These are phyloP conservation scores for Aplidium turbinatum DNA, from an alignment of 23 tunicate genomes.

Conservation along the genomic window DNA sequence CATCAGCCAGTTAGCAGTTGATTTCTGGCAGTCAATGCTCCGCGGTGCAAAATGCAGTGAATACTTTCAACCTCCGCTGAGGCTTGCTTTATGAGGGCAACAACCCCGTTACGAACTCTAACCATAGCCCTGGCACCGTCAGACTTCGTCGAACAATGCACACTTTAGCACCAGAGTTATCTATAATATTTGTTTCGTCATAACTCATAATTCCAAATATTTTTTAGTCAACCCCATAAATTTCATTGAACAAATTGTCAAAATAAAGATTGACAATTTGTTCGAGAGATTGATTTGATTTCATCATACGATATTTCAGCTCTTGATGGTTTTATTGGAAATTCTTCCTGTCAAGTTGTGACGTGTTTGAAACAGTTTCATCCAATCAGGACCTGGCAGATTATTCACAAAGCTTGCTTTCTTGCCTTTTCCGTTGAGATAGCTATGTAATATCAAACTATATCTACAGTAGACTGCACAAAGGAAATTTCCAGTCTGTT, in stretches of 20 bases:
- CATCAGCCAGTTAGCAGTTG: conserved; percentile 37
- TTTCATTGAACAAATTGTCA: conserved; percentile 5
- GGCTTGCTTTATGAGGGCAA: conserved; percentile 35
- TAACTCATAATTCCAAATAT: conserved; percentile 13
- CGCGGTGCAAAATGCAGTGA: conserved; percentile 37
- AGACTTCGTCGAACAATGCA: neutral
- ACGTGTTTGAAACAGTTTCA: neutral
- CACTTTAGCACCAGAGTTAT: conserved; percentile 7
- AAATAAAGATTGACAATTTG: too few relatives aligned
- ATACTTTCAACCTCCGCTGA: conserved; percentile 14
- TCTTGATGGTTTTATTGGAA: conserved; percentile 1
- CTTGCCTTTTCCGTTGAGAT: conserved; percentile 11
- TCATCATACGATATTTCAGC: neutral
- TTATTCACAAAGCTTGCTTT: neutral
- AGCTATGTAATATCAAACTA: neutral
- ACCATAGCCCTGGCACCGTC: too few relatives aligned
- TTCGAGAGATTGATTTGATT: too few relatives aligned
- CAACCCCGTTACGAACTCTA: too few relatives aligned
- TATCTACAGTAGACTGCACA: neutral
- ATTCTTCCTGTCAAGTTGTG: neutral
- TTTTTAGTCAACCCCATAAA: neutral
- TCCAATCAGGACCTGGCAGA: conserved; percentile 6
- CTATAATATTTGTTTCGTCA: neutral
- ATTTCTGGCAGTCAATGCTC: conserved; percentile 39
- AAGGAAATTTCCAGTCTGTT: conserved; percentile 15